Base-by-base conservation (phyloP, 2,113 vertebrate genomes). In the Scomber japonicus region DNA sequence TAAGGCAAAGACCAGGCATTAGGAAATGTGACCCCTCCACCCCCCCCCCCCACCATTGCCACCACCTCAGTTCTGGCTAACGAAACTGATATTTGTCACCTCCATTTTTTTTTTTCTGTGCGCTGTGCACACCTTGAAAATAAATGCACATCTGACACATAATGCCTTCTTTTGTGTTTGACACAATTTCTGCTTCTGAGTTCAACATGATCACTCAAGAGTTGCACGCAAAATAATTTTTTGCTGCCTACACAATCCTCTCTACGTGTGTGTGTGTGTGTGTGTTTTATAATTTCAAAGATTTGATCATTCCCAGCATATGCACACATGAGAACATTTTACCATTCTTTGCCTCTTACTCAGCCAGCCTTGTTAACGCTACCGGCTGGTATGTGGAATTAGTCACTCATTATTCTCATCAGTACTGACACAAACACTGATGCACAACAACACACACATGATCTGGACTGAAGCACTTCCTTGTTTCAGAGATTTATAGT, bases 1-100 rank as follows among this genome's bases (percentile, higher is more conserved):
- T 91, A 91, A 84, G 87, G 90, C 83, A 89, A 93, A 93, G 85
- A 91, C 86, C 87, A 92, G 74, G 87, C 85, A 88, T 88, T 92
- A 88, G 88, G 88, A 89, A 92, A 92, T 90, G 60, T 72, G 85
- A 92, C 78, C 91, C 80, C 75, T 11, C 49, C 59, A 6, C 80
- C 54, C 12, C 51, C 80, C 54, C 12, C 51, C 71, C 5, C 79
- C 30, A 51, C 30, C 40, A 44, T 68, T 63, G 2, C 46, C 76
- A 70, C 74, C 78, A 76, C 64, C 72, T 85, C 82, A 76, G 69
- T 70, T 78, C 68, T 68, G 54, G 69, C 69, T 80, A 76, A 89
- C 21, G 79, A 85, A 89, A 89, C 81, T 73, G 87, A 91, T 90
- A 90, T 93, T 89, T 85, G 53, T 77, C 85, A 67, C 81, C 86